Evolutionary conservation across 2,888 invertebrate species (phyloP), one percentile per base, ranked within the genome.

Genomic region (Drosophila yooni): DNA sequence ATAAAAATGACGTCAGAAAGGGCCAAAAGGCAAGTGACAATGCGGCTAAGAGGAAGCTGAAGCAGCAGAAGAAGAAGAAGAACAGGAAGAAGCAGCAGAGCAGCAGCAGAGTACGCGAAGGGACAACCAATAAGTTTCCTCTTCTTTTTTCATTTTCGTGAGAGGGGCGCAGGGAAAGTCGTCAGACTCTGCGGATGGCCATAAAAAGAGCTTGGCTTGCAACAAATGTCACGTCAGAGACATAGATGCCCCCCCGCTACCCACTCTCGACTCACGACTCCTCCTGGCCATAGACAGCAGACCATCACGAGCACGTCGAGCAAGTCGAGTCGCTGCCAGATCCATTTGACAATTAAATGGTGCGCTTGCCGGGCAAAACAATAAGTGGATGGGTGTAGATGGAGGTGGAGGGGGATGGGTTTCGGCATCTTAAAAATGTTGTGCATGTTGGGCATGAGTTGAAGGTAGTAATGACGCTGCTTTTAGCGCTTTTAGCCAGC

Each of bases 311-410:
- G 21, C 27, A 29, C 31, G 34, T 53, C 18, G 43, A 8, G 36
- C 18, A 46, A 70, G 50, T 60, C 60, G 52, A 73, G 72, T 74
- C 46, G 57, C 70, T 72, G 67, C 72, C 67, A 70, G 65, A 63
- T 73, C 76, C 77, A 82, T 79, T 78, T 88, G 84, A 84, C 87
- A 90, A 90, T 90, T 90, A 90, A 88, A 84, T 84, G 84, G 74
- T 82, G 73, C 76, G 79, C 76, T 81, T 74, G 73, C 58, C 77
- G 82, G 64, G 79, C 76, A 65, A 70, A 77, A 88, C 86, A 81
- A 80, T 79, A 74, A 76, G 66, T 61, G 79, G 58, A 31, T 40
- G 66, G 18, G 15, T 34, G 54, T 8, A 13, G 8, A 8, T n/a
- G 21, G 1, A 1, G 11, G 18, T 13, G 18, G 13, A 0, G 11